A percentile compares a stretch with the other conserved stretches of the same genome.
Evolutionary conservation across 2,888 invertebrate genomes (phyloP).

Genomic region (Phytoseiulus persimilis): DNA sequence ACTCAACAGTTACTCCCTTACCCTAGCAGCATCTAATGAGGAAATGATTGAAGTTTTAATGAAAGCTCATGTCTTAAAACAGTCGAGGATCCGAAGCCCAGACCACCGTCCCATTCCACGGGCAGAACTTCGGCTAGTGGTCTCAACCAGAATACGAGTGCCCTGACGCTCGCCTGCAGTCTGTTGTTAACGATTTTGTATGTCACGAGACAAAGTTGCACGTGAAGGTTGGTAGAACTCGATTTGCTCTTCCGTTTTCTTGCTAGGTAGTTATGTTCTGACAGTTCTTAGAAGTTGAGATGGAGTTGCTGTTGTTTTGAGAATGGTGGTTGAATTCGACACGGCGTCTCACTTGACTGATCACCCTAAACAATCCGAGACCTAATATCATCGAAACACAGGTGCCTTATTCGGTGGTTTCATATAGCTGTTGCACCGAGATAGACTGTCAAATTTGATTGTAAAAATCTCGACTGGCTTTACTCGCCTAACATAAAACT

Average conservation of each 20-base stretch:
- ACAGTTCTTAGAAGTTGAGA: neutral
- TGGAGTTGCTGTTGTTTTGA: neutral
- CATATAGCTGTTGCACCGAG: neutral
- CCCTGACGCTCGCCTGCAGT: constrained; percentile 10
- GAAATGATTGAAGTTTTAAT: neutral
- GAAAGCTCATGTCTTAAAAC: neutral
- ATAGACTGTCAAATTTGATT: no score
- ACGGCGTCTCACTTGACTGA: neutral
- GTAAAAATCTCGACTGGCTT: no score
- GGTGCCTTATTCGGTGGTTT: no score
- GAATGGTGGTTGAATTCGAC: neutral
- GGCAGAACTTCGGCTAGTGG: constrained; percentile 7
- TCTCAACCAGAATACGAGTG: neutral
- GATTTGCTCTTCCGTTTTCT: neutral
- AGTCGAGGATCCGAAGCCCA: constrained; percentile 33
- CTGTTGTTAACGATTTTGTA: constrained; percentile 14
- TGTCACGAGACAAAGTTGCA: constrained; percentile 28
- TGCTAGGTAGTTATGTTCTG: neutral
- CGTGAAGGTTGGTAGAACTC: constrained; percentile 32
- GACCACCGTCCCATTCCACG: constrained; percentile 35
- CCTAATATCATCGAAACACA: no score
- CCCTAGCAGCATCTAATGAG: neutral
- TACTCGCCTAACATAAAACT: no score
- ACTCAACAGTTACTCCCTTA: neutral
- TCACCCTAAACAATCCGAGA: neutral